phyloP scores from a whole-genome alignment of 2,888 invertebrate genomes.

The Drosophila mimetica region DNA sequence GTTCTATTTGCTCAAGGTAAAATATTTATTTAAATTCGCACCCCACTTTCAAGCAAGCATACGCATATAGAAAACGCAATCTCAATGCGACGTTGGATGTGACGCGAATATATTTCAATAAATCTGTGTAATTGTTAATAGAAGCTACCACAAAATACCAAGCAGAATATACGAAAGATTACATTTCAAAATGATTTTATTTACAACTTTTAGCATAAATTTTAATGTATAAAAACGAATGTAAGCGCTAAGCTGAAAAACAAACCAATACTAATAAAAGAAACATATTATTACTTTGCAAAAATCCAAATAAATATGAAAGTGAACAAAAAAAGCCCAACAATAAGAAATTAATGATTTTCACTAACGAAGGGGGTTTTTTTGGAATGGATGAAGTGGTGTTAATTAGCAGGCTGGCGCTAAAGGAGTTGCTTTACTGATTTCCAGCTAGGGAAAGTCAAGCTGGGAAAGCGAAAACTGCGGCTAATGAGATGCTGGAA shows the following conservation, averaged over 20 bases:
- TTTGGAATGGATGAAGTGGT: not conserved
- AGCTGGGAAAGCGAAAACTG: constrained; percentile 6
- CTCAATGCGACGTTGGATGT: constrained; percentile 37
- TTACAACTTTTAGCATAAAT: constrained; percentile 72
- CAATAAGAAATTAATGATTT: constrained; percentile 25
- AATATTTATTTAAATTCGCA: constrained; percentile 49
- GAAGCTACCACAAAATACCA: constrained; percentile 37
- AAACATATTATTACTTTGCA: constrained; percentile 72
- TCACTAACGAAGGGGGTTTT: constrained; percentile 7
- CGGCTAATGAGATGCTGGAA: constrained; percentile 17
- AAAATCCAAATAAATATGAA: constrained; percentile 75
- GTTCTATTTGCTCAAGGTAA: constrained; percentile 49
- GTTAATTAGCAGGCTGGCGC: constrained; percentile 34
- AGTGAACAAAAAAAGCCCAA: constrained; percentile 35
- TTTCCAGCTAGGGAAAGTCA: constrained; percentile 7
- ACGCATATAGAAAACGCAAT: constrained; percentile 18
- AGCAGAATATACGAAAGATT: constrained; percentile 35
- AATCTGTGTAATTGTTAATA: constrained; percentile 58
- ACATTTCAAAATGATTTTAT: constrained; percentile 69
- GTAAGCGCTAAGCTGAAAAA: constrained; percentile 37
- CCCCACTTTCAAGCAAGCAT: constrained; percentile 7
- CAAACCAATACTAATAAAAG: constrained; percentile 59
- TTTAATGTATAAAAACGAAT: constrained; percentile 67
- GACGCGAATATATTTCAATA: constrained; percentile 62
- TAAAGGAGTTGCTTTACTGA: constrained; percentile 18